Conservation (phyloP, 35 echinoderm and acorn worm species). For the Holothuria glaberrima region DNA sequence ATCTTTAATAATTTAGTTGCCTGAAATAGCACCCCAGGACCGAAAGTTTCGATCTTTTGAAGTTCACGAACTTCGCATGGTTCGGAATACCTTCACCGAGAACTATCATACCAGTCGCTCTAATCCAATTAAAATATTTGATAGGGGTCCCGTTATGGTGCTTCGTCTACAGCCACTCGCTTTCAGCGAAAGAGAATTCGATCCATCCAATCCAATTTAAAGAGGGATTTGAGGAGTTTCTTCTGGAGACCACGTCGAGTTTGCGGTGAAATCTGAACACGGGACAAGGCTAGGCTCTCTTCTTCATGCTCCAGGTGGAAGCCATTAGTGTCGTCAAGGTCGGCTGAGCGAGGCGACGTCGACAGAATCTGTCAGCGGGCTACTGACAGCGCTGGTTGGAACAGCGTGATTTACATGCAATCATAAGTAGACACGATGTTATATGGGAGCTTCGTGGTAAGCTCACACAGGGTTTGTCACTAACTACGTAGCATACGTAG, state of each 20-base stretch:
- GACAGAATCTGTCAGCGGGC: slow-evolving; percentile 35
- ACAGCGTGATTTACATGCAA: slow-evolving; percentile 60
- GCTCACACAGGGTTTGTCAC: too few species aligned
- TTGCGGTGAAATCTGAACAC: slow-evolving; percentile 55
- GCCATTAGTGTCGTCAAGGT: slow-evolving; percentile 59
- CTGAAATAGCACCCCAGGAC: too few species aligned
- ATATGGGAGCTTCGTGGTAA: not conserved
- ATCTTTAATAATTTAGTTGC: too few species aligned
- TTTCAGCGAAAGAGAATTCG: not conserved
- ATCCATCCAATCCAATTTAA: slow-evolving; percentile 48
- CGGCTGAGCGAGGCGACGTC: slow-evolving; percentile 22
- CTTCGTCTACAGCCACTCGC: slow-evolving; percentile 1
- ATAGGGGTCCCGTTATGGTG: slow-evolving; percentile 62
- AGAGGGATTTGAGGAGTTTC: slow-evolving; percentile 43
- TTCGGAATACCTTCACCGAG: slow-evolving; percentile 32
- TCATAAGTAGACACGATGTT: not conserved
- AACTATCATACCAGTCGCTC: slow-evolving; percentile 18
- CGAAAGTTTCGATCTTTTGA: not conserved
- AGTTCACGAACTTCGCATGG: slow-evolving; percentile 42
- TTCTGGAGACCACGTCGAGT: slow-evolving; percentile 38
- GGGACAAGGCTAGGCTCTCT: slow-evolving; percentile 38
- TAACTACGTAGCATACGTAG: too few species aligned
- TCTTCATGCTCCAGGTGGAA: slow-evolving; percentile 55
- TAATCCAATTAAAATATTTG: slow-evolving; percentile 67
- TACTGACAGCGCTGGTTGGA: slow-evolving; percentile 37